These are phyloP conservation scores for Scaptomyza montana DNA, from an alignment of 1,140 invertebrate genomes.

Conservation along the genomic window DNA sequence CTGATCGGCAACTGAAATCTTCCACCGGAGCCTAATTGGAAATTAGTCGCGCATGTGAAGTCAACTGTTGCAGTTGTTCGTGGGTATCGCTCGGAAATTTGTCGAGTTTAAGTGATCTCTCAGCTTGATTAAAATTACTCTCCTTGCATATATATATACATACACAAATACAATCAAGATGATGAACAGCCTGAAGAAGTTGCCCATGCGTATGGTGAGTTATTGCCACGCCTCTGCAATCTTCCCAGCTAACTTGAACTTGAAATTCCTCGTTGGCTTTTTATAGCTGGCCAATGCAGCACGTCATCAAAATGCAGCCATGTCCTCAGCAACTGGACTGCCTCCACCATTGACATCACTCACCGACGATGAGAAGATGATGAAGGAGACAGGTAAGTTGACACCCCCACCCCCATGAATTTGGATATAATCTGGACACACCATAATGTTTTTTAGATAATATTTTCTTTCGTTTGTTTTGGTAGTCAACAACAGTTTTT, in stretches of 20 bases:
- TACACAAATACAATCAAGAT: constrained; percentile 47
- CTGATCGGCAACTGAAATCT: constrained; percentile 40
- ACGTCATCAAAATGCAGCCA: constrained; percentile 76
- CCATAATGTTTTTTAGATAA: constrained; percentile 13
- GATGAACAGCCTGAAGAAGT: constrained; percentile 81
- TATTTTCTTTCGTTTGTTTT: constrained; percentile 19
- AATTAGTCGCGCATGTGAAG: constrained; percentile 60
- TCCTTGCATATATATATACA: constrained; percentile 27
- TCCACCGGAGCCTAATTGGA: constrained; percentile 59
- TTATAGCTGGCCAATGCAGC: constrained; percentile 72
- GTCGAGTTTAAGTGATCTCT: constrained; percentile 44
- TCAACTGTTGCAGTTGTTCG: constrained; percentile 55
- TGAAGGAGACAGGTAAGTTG: constrained; percentile 90
- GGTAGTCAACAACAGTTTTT: constrained; percentile 20
- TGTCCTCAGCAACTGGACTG: constrained; percentile 65
- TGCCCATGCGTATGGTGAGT: constrained; percentile 80
- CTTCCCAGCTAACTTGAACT: constrained; percentile 8
- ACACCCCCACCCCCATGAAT: neutral
- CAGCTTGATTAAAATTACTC: constrained; percentile 25
- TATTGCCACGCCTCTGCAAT: constrained; percentile 29
- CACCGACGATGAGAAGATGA: constrained; percentile 90
- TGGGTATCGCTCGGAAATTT: constrained; percentile 18
- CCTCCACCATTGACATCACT: constrained; percentile 87
- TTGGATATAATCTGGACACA: neutral
- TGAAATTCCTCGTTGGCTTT: constrained; percentile 27